Evolutionary conservation across 2,113 vertebrate genomes (phyloP), one percentile per base, ranked within the genome.

Genomic region (Phasianus colchicus): DNA sequence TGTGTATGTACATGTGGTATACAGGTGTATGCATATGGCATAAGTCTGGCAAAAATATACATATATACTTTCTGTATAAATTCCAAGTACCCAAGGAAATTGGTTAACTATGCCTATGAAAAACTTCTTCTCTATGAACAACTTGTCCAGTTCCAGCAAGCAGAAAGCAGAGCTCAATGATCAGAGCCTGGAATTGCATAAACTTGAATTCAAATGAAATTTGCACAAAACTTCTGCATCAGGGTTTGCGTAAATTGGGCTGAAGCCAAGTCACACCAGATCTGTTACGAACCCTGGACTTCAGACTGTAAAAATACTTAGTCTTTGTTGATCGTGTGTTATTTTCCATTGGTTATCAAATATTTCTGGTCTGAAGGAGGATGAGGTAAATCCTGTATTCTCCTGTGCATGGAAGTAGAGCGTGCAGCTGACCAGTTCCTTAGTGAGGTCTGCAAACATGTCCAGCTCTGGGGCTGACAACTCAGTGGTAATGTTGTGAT

Each of bases 321-420:
- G 32, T 13, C 9, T 4, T 11, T 36, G 21, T 38, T 71, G 64
- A 66, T n/a, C 19, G 30, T 10, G 4, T 13, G 8, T 70, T 66
- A 11, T 40, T 61, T 73, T 32, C 60, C 47, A 22, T 47, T 50
- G 40, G 22, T n/a, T 66, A 22, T 40, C 30, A 14, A 63, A 25
- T 36, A 11, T 36, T 74, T 70, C 73, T 34, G 16, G 43, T 71
- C 43, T 47, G 25, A 20, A n/a, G 43, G 34, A 43, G 50, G 38
- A 27, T 7, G 30, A 34, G 38, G 6, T 20, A 18, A 67, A 76
- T 34, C 16, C 25, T 65, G 6, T 83, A 54, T 47, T 70, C 0
- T 1, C 29, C 61, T 42, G 29, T 16, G 7, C 9, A 6, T 13
- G 0, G 5, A 5, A 25, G 16, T 1, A 1, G 16, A 20, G 9